Percentiles rank a stretch among this genome's conserved stretches.
Conservation (phyloP, 2,113 vertebrate species). For the Peromyscus maniculatus region DNA sequence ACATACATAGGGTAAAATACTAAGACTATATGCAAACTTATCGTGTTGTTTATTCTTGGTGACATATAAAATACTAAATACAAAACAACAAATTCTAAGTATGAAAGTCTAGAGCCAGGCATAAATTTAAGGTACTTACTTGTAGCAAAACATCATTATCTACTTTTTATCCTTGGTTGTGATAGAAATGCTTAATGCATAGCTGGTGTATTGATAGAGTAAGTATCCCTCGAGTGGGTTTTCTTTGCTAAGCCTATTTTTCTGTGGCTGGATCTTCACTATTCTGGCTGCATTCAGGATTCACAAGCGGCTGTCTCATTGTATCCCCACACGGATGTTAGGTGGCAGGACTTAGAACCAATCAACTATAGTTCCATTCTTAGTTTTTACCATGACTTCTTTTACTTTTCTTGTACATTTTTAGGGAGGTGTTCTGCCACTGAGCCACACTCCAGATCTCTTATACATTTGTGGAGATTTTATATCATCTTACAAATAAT, state of each 20-base stretch:
- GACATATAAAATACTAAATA: background rate
- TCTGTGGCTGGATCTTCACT: background rate
- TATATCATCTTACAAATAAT: background rate
- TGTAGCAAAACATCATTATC: background rate
- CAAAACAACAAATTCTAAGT: background rate
- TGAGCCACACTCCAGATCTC: background rate
- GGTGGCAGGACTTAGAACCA: slow-evolving; percentile 1
- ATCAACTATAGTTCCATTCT: background rate
- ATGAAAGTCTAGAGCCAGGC: background rate
- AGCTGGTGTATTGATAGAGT: background rate
- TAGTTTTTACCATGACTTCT: background rate
- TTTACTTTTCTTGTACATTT: background rate
- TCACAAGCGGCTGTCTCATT: background rate
- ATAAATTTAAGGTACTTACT: slow-evolving; percentile 6
- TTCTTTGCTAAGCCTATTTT: background rate
- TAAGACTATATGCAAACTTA: background rate
- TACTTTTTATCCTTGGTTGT: background rate
- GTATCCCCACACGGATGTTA: background rate
- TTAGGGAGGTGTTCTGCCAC: background rate
- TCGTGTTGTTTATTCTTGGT: background rate
- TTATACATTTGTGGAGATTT: background rate
- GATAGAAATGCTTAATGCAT: background rate
- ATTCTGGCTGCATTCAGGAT: background rate
- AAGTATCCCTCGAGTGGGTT: background rate
- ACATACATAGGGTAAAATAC: background rate